A percentile compares a stretch with the other conserved stretches of the same genome.
These are phyloP conservation scores for Solen grandis DNA, from an alignment of 1,140 invertebrate species.

Conservation along the genomic window DNA sequence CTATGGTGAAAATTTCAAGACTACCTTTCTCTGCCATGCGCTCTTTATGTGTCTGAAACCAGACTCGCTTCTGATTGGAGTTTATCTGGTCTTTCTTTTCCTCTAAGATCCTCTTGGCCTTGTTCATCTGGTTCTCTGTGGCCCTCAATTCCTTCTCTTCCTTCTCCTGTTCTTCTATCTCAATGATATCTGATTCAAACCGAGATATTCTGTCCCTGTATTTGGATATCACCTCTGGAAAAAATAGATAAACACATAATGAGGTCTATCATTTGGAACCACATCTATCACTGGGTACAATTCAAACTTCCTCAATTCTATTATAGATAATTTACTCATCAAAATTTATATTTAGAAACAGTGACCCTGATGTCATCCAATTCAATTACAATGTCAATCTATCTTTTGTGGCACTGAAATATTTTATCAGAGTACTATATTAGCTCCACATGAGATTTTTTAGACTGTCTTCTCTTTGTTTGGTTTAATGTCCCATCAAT, in stretches of 20 bases:
- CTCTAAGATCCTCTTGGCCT: conserved; percentile 88
- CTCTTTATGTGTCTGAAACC: conserved; percentile 94
- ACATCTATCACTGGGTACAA: too few species aligned
- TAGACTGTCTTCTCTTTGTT: too few species aligned
- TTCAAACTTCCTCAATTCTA: too few species aligned
- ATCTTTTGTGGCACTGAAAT: conserved; percentile 5
- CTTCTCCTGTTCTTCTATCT: conserved; percentile 91
- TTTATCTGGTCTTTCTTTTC: conserved; percentile 75
- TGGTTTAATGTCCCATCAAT: too few species aligned
- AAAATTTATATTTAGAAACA: too few species aligned
- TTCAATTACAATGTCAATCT: too few species aligned
- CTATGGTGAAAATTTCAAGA: too few species aligned
- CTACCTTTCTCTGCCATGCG: conserved; percentile 89
- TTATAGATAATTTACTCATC: too few species aligned
- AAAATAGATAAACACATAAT: too few species aligned
- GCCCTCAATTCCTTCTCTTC: conserved; percentile 91
- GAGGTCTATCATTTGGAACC: too few species aligned
- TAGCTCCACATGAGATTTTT: background rate
- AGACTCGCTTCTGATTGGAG: conserved; percentile 82
- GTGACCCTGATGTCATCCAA: too few species aligned
- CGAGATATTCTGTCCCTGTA: conserved; percentile 88
- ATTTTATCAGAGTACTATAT: background rate
- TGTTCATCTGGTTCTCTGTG: conserved; percentile 92
- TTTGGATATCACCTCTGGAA: conserved; percentile 91
- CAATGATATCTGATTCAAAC: conserved; percentile 89